phyloP scores from a whole-genome alignment of 1,140 invertebrate species.

The Lethocerus indicus region DNA sequence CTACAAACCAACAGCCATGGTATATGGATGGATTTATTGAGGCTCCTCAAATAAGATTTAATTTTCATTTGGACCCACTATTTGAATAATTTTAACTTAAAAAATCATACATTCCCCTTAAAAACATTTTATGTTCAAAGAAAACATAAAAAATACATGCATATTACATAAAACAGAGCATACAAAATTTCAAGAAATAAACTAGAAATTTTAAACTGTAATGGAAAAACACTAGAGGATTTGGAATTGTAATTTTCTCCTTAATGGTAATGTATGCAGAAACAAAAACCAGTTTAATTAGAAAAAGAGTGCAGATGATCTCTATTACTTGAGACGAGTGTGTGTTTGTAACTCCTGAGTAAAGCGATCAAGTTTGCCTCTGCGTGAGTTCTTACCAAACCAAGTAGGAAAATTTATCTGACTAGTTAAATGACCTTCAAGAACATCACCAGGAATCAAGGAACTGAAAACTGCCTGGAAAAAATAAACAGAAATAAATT shows the following conservation, averaged over 20 bases:
- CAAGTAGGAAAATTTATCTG: slow-evolving; percentile 85
- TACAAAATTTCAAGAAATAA: too few relatives aligned
- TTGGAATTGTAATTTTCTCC: not conserved
- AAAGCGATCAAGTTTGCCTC: slow-evolving; percentile 65
- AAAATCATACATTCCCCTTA: too few relatives aligned
- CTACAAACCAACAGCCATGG: too few relatives aligned
- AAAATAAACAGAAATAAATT: slow-evolving; percentile 5
- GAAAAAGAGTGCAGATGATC: slow-evolving; percentile 1
- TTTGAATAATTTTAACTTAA: too few relatives aligned
- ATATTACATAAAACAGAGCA: too few relatives aligned
- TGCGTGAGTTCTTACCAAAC: slow-evolving; percentile 87
- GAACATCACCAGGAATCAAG: slow-evolving; percentile 70
- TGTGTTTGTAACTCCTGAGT: slow-evolving; percentile 67
- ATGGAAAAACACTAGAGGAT: not conserved
- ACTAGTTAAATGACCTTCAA: slow-evolving; percentile 57
- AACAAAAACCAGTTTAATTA: not conserved
- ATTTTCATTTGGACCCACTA: too few relatives aligned
- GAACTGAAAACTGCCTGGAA: slow-evolving; percentile 71
- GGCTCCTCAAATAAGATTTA: too few relatives aligned
- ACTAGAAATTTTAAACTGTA: too few relatives aligned
- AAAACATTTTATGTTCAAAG: too few relatives aligned
- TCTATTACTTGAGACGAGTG: slow-evolving; percentile 49
- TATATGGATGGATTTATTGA: too few relatives aligned
- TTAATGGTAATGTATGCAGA: not conserved
- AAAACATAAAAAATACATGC: too few relatives aligned